A percentile compares a stretch with the other conserved stretches of the same genome.
These are phyloP conservation scores for Neocrepidodera transversa DNA, from an alignment of 2,888 invertebrate species.

Conservation along the genomic window DNA sequence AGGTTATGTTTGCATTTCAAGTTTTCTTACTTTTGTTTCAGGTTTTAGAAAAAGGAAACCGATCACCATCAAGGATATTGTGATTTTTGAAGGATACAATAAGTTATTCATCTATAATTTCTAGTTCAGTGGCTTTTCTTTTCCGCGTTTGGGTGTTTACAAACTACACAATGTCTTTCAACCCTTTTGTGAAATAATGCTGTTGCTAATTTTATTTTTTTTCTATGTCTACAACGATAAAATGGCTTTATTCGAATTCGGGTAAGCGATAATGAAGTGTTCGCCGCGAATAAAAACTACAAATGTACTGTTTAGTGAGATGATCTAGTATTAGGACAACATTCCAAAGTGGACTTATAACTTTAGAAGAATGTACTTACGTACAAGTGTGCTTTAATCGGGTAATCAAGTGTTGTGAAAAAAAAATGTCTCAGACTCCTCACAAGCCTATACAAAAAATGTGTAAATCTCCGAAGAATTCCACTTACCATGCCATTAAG, in stretches of 20 bases:
- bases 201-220: conserved; percentile 43
- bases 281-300: conserved; percentile 20
- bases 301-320: conserved; percentile 23
- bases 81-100: conserved; percentile 22
- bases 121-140: conserved; percentile 30
- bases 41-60: conserved; percentile 40
- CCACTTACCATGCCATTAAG: conserved; percentile 48
- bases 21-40: conserved; percentile 52
- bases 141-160: conserved; percentile 35
- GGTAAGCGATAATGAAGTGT: conserved; percentile 50
- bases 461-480: conserved; percentile 61
- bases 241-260: conserved; percentile 62
- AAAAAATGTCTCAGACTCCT: conserved; percentile 60
- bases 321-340: conserved; percentile 37
- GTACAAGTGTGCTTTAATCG: conserved; percentile 43
- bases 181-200: conserved; percentile 52
- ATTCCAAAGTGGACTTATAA: conserved; percentile 38
- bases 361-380: conserved; percentile 45
- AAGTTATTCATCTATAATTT: conserved; percentile 29
- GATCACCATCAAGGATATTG: conserved; percentile 8
- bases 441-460: conserved; percentile 57
- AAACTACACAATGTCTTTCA: conserved; percentile 40
- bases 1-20: conserved; percentile 55
- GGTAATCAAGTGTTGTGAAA: conserved; percentile 45
- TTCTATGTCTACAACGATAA: conserved; percentile 54